These are phyloP conservation scores for Menura novaehollandiae DNA, from an alignment of 2,113 vertebrate species.

Conservation along the genomic window DNA sequence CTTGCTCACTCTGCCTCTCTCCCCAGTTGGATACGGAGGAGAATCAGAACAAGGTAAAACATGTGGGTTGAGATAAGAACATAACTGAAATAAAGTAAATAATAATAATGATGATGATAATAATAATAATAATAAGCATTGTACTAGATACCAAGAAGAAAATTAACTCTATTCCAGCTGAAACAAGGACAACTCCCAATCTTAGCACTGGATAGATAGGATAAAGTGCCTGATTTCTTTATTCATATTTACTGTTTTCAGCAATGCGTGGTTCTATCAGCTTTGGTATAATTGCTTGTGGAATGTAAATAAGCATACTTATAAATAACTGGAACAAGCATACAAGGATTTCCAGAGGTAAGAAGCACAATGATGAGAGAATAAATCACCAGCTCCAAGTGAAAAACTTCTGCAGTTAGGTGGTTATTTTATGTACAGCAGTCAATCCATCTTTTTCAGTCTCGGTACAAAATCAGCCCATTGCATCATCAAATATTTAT, in stretches of 20 bases:
- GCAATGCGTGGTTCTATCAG: neutral
- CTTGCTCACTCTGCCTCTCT: neutral
- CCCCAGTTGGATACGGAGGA: neutral
- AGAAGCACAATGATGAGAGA: neutral
- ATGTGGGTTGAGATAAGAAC: neutral
- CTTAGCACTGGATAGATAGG: neutral
- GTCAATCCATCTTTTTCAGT: neutral
- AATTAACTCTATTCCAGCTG: neutral
- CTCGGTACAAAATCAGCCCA: neutral
- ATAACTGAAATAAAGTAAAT: neutral
- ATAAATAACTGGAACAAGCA: neutral
- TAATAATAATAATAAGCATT: neutral
- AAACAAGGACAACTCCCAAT: neutral
- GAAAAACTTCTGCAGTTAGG: neutral
- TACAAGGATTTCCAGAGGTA: neutral
- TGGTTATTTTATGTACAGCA: neutral
- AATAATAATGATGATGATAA: neutral
- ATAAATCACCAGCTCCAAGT: neutral
- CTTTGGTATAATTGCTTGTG: neutral
- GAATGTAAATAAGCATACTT: neutral
- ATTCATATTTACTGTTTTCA: neutral
- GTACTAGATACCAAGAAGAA: neutral
- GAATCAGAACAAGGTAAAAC: neutral
- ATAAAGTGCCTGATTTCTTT: neutral
- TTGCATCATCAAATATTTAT: neutral